A percentile compares a stretch with the other conserved stretches of the same genome.
Evolutionary conservation across 2,888 invertebrate species (phyloP).

Genomic region (Ophonus ardosiacus): DNA sequence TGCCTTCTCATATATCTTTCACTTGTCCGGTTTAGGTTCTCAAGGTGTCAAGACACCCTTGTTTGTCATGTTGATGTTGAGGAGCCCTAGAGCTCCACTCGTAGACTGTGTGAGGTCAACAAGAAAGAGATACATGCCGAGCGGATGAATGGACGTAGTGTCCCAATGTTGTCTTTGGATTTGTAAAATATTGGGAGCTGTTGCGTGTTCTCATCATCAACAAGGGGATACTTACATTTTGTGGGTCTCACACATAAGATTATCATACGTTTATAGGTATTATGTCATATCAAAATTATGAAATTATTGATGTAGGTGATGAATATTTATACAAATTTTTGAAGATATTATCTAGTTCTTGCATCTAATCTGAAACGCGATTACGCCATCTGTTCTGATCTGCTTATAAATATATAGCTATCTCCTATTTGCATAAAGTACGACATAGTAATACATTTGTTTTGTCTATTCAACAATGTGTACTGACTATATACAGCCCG

Average conservation of each 20-base stretch:
- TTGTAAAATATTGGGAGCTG: neutral
- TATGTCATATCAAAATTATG: too few species aligned
- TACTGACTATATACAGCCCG: too few species aligned
- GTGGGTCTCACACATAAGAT: neutral
- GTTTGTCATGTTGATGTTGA: conserved; percentile 7
- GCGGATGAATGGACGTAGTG: conserved; percentile 19
- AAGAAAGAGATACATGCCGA: conserved; percentile 10
- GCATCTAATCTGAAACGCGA: too few species aligned
- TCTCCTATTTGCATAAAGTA: too few species aligned
- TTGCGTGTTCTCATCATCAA: neutral
- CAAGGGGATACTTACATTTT: neutral
- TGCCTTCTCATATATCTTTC: conserved; percentile 19
- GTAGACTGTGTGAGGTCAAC: conserved; percentile 37
- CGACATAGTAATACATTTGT: too few species aligned
- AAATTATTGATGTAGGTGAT: too few species aligned
- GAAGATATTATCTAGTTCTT: too few species aligned
- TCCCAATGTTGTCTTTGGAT: neutral
- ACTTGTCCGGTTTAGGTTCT: conserved; percentile 10
- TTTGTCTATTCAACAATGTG: too few species aligned
- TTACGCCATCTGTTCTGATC: too few species aligned
- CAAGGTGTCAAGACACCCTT: conserved; percentile 37
- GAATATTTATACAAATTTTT: too few species aligned
- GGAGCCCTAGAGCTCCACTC: neutral
- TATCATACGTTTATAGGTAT: too few species aligned
- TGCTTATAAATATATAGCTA: too few species aligned